A percentile compares a stretch with the other conserved stretches of the same genome.
phyloP scores from a whole-genome alignment of 2,888 invertebrate genomes.

The Meiosimyza platycephala region DNA sequence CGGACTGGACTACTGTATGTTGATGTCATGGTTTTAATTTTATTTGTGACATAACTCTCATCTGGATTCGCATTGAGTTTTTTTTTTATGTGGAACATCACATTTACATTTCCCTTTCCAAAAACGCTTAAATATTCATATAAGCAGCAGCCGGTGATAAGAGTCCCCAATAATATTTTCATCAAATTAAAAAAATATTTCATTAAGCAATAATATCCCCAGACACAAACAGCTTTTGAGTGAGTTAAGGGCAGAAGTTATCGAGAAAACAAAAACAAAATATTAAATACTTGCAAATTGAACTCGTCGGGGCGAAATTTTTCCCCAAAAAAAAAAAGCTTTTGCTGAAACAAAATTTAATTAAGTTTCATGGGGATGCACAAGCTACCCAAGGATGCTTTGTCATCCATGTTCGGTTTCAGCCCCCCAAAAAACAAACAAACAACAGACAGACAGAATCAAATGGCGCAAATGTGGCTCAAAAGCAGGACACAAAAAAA shows the following conservation, averaged over 20 bases:
- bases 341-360: conserved; percentile 52
- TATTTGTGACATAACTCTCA: too few species aligned
- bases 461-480: not conserved
- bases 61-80: too few species aligned
- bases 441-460: not conserved
- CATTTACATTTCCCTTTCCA: too few species aligned
- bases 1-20: too few species aligned
- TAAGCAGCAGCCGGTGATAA: too few species aligned
- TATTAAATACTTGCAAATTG: conserved; percentile 13
- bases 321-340: conserved; percentile 2
- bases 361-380: conserved; percentile 52
- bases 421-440: conserved; percentile 22
- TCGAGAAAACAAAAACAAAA: not conserved
- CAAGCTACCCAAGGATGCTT: not conserved
- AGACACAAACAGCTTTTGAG: not conserved
- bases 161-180: not conserved
- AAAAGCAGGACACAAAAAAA: not conserved
- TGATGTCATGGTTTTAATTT: too few species aligned
- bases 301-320: conserved; percentile 19
- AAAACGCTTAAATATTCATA: too few species aligned
- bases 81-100: too few species aligned
- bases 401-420: too few species aligned
- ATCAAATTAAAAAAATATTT: conserved; percentile 14
- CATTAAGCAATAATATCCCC: conserved; percentile 9
- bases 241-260: not conserved